Conservation (phyloP, 1,140 invertebrate species). For the Varroa destructor region DNA sequence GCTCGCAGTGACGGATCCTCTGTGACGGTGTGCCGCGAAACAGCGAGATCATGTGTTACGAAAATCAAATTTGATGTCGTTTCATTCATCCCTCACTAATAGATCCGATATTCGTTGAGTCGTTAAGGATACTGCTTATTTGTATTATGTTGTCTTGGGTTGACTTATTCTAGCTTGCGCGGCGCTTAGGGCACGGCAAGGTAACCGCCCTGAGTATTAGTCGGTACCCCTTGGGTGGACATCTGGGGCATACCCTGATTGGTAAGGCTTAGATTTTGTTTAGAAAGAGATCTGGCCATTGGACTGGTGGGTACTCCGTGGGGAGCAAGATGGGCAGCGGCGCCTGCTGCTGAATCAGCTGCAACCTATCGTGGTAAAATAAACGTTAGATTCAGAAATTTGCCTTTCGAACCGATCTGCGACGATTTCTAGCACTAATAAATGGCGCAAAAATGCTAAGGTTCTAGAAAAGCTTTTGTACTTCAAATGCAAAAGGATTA, state of each 20-base stretch:
- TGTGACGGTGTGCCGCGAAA: too few relatives aligned
- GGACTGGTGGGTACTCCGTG: slow-evolving; percentile 88
- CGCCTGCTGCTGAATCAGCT: slow-evolving; percentile 54
- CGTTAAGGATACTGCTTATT: too few relatives aligned
- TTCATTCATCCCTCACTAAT: too few relatives aligned
- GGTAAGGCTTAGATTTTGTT: slow-evolving; percentile 41
- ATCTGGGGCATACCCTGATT: not conserved
- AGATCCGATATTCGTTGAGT: too few relatives aligned
- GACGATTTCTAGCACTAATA: too few relatives aligned
- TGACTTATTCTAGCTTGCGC: not conserved
- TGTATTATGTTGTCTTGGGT: too few relatives aligned
- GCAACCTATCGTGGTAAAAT: slow-evolving; percentile 34
- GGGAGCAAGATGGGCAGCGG: slow-evolving; percentile 72
- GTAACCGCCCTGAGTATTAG: slow-evolving; percentile 18
- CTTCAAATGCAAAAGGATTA: too few relatives aligned
- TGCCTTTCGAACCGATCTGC: not conserved
- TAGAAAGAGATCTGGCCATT: slow-evolving; percentile 73
- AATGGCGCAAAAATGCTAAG: too few relatives aligned
- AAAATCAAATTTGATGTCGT: too few relatives aligned
- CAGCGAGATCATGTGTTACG: too few relatives aligned
- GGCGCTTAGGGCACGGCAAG: slow-evolving; percentile 8
- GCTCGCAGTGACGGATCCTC: too few relatives aligned
- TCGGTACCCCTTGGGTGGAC: not conserved
- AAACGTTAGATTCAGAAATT: slow-evolving; percentile 19
- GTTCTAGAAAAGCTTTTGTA: too few relatives aligned